Conservation (phyloP, 2,113 vertebrate species). For the Plestiodon gilberti region DNA sequence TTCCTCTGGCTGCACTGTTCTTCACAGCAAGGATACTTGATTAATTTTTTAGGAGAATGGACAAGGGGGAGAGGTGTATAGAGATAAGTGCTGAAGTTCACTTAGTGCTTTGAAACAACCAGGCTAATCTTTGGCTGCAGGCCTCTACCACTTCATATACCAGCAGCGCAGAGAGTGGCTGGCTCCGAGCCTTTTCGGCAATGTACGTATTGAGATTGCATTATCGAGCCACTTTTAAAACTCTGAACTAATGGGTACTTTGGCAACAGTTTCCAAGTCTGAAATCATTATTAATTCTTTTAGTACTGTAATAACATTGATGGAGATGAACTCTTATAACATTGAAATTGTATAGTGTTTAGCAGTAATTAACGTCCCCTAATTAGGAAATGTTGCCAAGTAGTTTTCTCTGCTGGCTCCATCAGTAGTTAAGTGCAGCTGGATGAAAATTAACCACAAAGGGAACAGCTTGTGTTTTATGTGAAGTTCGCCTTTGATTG, state of each 20-base stretch:
- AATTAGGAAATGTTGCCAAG: slow-evolving; percentile 80
- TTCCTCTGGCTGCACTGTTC: neutral
- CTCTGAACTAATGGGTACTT: slow-evolving; percentile 75
- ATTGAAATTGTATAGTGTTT: slow-evolving; percentile 77
- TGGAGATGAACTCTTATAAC: slow-evolving; percentile 79
- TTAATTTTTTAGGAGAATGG: neutral
- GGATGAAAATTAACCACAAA: slow-evolving; percentile 81
- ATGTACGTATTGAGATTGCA: slow-evolving; percentile 45
- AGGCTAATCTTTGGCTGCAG: neutral
- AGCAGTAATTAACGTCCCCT: slow-evolving; percentile 80
- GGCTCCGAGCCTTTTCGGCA: slow-evolving; percentile 35
- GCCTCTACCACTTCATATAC: neutral
- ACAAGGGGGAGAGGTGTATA: neutral
- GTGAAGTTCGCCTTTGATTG: slow-evolving; percentile 76
- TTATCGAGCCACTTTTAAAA: slow-evolving; percentile 59
- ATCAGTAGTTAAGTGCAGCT: slow-evolving; percentile 77
- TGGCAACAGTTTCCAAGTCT: slow-evolving; percentile 68
- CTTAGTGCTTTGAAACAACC: neutral
- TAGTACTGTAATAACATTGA: slow-evolving; percentile 77
- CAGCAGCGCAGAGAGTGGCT: slow-evolving; percentile 28
- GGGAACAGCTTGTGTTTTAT: slow-evolving; percentile 80
- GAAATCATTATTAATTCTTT: slow-evolving; percentile 80
- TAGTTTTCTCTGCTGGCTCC: slow-evolving; percentile 78
- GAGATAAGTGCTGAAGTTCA: neutral
- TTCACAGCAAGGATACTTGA: neutral